Evolutionary conservation across 2,888 invertebrate species (phyloP), one percentile per base, ranked within the genome.

Genomic region (Ganaspis brasiliensis): DNA sequence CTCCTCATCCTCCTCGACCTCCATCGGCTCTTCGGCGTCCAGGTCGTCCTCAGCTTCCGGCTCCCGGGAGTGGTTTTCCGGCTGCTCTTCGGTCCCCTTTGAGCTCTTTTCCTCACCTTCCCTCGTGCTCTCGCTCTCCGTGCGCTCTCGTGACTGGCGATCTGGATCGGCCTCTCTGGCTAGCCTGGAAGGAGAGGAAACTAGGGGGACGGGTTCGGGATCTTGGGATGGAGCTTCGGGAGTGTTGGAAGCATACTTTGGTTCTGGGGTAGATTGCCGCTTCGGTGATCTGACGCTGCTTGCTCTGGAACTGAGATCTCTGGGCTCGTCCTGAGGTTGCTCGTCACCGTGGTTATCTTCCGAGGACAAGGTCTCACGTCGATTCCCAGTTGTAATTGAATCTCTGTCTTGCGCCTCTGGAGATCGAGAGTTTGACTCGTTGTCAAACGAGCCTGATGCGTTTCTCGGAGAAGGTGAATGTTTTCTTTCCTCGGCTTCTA

Each of bases 301-400:
- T 59, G 89, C 88, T 73, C 90, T 87, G 16, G 91, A 91, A 79
- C 91, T 91, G 49, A 91, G 82, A 75, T 91, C 91, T 37, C 90
- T 84, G 19, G 91, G 91, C 74, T 89, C 89, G 14, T 90, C 87
- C 78, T 90, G 88, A 35, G 81, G 81, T 73, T 85, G 83, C 19
- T 87, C 84, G 12, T 85, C 85, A 37, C 16, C 9, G 3, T 67
- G 67, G 40, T 67, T 67, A 8, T 67, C 45, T 45, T 67, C 80
- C 74, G 16, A 77, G 74, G 8, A 55, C 45, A 49, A 16, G 26
- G 52, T 55, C 40, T 40, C 56, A 26, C 59, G 37, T 12, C 12
- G 73, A 10, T 61, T 16, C 8, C 31, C 16, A n/a, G 14, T 19
- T 14, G 55, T 72, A 1, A 52, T 8, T n/a, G 61, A 26, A 24